A percentile compares a stretch with the other conserved stretches of the same genome.
Evolutionary conservation across 2,113 vertebrate genomes (phyloP).

Genomic region (Dolichotis patagonum): DNA sequence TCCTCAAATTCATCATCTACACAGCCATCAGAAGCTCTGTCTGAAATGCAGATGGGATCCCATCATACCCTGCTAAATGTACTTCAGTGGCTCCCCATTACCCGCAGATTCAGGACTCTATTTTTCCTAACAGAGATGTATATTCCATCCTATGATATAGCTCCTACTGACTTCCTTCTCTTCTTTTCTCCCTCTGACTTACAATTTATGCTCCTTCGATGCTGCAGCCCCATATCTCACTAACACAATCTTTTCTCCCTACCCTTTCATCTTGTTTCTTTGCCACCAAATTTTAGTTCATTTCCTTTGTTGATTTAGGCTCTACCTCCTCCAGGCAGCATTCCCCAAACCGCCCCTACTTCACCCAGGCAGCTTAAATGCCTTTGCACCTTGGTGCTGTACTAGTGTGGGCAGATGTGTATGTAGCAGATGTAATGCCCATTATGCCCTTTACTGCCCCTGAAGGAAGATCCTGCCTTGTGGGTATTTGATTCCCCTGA

Average conservation of each 20-base stretch:
- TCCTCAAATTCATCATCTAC: background rate
- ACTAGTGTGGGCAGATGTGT: background rate
- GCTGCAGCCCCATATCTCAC: background rate
- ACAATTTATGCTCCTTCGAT: background rate
- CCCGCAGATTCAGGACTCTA: background rate
- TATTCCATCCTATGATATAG: background rate
- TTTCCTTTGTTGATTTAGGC: background rate
- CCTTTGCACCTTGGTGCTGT: background rate
- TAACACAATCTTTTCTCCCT: background rate
- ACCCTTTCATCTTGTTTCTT: background rate
- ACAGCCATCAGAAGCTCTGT: background rate
- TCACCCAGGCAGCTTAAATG: background rate
- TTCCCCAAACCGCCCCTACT: accelerated
- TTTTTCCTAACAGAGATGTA: background rate
- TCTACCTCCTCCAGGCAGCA: background rate
- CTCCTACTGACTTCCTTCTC: background rate
- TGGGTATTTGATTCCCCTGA: background rate
- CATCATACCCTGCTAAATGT: background rate
- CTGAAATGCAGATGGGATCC: background rate
- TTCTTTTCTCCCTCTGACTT: background rate
- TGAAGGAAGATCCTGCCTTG: background rate
- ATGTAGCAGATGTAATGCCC: background rate
- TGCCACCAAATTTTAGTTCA: background rate
- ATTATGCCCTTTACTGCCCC: accelerated
- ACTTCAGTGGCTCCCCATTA: background rate